These are phyloP conservation scores for Zophobas morio DNA, from an alignment of 1,140 invertebrate species.

Conservation along the genomic window DNA sequence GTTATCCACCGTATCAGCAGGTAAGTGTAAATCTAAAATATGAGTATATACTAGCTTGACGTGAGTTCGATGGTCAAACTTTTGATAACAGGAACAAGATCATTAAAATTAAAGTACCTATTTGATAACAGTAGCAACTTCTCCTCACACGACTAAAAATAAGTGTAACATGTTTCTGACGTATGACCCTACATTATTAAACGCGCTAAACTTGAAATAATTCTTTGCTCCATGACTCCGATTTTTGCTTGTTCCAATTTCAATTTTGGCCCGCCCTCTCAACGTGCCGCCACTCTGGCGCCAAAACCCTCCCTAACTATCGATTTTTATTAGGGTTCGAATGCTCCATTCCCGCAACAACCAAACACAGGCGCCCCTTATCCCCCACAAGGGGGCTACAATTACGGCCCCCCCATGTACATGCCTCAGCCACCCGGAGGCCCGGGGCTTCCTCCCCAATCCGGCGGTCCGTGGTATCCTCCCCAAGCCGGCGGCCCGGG, in stretches of 20 bases:
- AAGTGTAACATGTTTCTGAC: no score
- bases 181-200: neutral
- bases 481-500: slow-evolving; percentile 46
- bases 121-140: no score
- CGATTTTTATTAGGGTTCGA: slow-evolving; percentile 52
- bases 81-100: slow-evolving; percentile 10
- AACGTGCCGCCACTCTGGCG: slow-evolving; percentile 13
- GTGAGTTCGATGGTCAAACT: neutral
- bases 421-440: slow-evolving; percentile 63
- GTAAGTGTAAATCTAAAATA: slow-evolving; percentile 49
- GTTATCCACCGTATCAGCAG: slow-evolving; percentile 58
- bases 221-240: no score
- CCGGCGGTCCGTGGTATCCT: slow-evolving; percentile 48
- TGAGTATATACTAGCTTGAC: slow-evolving; percentile 1
- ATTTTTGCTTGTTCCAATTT: no score
- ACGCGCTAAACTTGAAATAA: neutral
- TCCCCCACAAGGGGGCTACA: slow-evolving; percentile 59
- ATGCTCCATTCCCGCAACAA: slow-evolving; percentile 60
- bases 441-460: slow-evolving; percentile 55
- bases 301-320: slow-evolving; percentile 10
- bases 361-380: slow-evolving; percentile 59
- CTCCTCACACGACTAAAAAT: no score
- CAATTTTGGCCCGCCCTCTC: no score
- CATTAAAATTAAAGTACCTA: no score
- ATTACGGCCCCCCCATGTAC: slow-evolving; percentile 62